Evolutionary conservation across 2,888 invertebrate genomes (phyloP), one percentile per base, ranked within the genome.

Genomic region (Mystacides longicornis): DNA sequence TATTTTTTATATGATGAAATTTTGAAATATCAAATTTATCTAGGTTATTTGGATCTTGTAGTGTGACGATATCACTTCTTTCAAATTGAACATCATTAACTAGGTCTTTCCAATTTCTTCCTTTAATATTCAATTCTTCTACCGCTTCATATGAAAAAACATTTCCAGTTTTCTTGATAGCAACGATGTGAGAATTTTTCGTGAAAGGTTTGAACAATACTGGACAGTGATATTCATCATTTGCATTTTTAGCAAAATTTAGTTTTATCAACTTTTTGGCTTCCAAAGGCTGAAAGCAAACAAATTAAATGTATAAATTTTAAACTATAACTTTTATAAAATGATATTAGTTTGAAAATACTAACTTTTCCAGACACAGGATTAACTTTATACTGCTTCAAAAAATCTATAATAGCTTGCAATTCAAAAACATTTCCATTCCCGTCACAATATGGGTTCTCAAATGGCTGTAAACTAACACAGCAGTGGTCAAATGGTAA

Each of bases 81-180:
- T 82, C 78, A 69, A 98, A 99, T 1, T 93, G 85, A 61, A 86
- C 83, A 69, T 98, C 97, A 62, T 83, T 87, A 11, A 99, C 76
- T 33, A 99, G 81, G 74, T 99, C 99, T 67, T 89, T 92, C 86
- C 90, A 95, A 67, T 93, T 93, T 64, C 89, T 89, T 1, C 89
- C 84, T 72, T 97, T 99, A 51, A 99, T 85, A 68, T 99, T 99
- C 37, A 99, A 79, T 66, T 96, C 92, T 64, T 97, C 94, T 42
- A 98, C 82, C 0, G 97, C 96, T 81, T 99, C 97, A 75, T 87
- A 84, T 0, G 89, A 89, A 71, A 87, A 99, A 0, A 99, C 96
- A 81, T 99, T 98, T 22, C 99, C 99, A 7, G 93, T 95, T 0
- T 85, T 85, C 53, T 81, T 84, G 58, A 97, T 83, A 0, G 93